Evolutionary conservation across 23 tunicate genomes (phyloP).

Genomic region (Trididemnum nubilum): DNA sequence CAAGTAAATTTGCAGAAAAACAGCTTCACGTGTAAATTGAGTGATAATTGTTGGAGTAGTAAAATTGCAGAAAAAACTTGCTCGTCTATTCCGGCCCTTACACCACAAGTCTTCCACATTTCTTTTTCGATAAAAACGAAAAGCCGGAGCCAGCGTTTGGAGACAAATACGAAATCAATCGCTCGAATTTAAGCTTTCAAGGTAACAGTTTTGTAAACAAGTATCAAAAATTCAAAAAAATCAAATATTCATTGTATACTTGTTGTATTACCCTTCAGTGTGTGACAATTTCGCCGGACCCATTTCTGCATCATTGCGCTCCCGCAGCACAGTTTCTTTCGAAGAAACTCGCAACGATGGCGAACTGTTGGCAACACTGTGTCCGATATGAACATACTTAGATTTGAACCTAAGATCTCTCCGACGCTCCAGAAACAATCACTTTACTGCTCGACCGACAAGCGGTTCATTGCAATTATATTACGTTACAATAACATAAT

Average conservation of each 20-base stretch:
- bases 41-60: no score
- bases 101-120: not conserved
- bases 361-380: not conserved
- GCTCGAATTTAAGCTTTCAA: constrained; percentile 20
- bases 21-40: no score
- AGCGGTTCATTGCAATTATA: no score
- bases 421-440: no score
- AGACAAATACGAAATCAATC: constrained; percentile 47
- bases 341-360: not conserved
- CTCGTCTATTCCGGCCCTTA: not conserved
- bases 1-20: no score
- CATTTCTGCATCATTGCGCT: not conserved
- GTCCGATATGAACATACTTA: not conserved
- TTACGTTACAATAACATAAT: no score
- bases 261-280: not conserved
- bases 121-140: not conserved
- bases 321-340: not conserved
- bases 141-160: constrained; percentile 36
- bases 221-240: no score
- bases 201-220: no score
- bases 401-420: no score
- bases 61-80: no score
- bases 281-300: not conserved
- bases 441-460: no score
- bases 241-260: no score